Percentiles rank a stretch among this genome's conserved stretches.
phyloP scores from a whole-genome alignment of 2,888 invertebrate genomes.

The Sclerodermus sp. region DNA sequence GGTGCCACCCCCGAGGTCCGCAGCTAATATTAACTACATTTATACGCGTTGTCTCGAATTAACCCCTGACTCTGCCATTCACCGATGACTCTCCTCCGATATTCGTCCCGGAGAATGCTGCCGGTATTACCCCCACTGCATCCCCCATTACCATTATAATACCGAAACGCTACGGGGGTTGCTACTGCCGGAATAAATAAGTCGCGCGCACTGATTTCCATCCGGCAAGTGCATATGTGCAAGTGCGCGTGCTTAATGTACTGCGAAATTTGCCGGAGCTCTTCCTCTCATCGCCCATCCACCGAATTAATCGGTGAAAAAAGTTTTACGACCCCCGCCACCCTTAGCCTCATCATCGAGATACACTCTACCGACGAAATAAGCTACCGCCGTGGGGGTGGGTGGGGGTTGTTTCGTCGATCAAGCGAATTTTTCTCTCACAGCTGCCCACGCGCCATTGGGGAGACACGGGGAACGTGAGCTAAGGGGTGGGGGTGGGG shows the following conservation, averaged over 20 bases:
- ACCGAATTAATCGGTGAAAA: too few species aligned
- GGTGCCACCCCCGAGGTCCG: constrained; percentile 26
- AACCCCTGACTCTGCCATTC: constrained; percentile 48
- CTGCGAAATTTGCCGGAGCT: neutral
- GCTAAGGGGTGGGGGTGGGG: too few species aligned
- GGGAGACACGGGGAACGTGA: too few species aligned
- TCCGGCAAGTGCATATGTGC: neutral
- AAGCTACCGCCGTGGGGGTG: too few species aligned
- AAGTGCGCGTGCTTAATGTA: neutral
- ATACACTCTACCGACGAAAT: too few species aligned
- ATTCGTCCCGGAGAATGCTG: constrained; percentile 7
- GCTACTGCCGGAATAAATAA: constrained; percentile 3
- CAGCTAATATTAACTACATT: constrained; percentile 55
- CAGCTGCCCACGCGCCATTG: too few species aligned
- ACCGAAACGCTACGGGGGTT: constrained; percentile 10
- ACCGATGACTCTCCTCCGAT: constrained; percentile 3
- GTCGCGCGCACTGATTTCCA: neutral
- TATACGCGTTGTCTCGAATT: constrained; percentile 57
- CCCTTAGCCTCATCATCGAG: too few species aligned
- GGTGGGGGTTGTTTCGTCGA: too few species aligned
- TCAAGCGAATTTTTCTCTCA: too few species aligned
- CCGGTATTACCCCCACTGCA: constrained; percentile 19
- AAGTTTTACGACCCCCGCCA: too few species aligned
- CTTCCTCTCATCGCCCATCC: neutral
- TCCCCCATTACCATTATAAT: constrained; percentile 27